Evolutionary conservation across 1,140 invertebrate species (phyloP), one percentile per base, ranked within the genome.

Genomic region (Lethocerus indicus): DNA sequence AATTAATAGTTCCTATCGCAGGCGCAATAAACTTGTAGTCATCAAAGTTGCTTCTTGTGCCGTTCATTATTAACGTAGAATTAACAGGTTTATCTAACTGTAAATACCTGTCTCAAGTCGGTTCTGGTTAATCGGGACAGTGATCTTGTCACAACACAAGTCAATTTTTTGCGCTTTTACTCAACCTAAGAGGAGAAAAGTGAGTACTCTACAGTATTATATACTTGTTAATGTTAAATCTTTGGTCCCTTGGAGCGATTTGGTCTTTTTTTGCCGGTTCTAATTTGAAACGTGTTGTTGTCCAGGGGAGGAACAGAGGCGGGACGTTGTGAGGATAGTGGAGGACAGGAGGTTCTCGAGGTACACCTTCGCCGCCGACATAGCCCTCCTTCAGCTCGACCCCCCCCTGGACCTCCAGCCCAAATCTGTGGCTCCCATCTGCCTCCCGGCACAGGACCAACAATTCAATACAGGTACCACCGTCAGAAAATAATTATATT

Each of bases 311-410:
- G 58, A 60, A 36, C 59, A 60, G 44, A 45, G 51, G 35, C 21
- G 40, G 13, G 16, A 32, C 12, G 56, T 59, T 4, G 50, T 49
- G 21, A 54, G 49, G 27, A 49, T 59, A 20, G 21, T 54, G 12
- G 44, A 78, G 57, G 53, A 59, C 0, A 47, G 50, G 18, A 35
- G 62, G 2, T 79, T 70, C 57, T 54, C 61, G 18, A 29, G 41
- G 24, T 56, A 54, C 1, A 69, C 64, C 2, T 67, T 70, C 7
- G 62, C 71, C 42, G 70, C 75, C 50, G 78, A 81, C 48, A 69
- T 81, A 9, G 74, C 72, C 0, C 51, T 81, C 62, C 23, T 70
- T 50, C 43, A 61, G 37, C 49, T 72, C 12, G 50, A 60, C 5
- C 47, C 57, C n/a, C 52, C 56, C 0, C 54, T 66, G 3, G 35